Evolutionary conservation across 2,888 invertebrate species (phyloP).

Genomic region (Scaptomyza reducta): DNA sequence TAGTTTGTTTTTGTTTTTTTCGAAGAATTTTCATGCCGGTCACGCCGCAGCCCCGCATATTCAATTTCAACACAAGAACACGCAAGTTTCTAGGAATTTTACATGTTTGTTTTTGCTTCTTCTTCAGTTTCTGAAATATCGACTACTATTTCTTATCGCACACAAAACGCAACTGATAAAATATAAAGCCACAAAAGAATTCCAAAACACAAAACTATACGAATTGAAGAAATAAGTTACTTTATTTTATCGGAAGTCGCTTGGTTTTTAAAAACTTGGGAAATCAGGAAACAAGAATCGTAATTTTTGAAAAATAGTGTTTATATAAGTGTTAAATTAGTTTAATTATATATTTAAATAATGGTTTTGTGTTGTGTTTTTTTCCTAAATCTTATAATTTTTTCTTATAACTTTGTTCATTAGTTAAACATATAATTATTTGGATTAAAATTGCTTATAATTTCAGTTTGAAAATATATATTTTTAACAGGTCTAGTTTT

Average conservation of each 20-base stretch:
- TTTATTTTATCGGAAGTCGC: neutral
- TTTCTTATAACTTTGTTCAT: conserved; percentile 11
- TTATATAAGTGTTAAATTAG: no score
- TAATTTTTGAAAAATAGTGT: no score
- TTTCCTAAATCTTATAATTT: conserved; percentile 41
- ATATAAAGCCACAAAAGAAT: conserved; percentile 2
- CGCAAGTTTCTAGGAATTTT: conserved; percentile 38
- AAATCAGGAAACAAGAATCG: neutral
- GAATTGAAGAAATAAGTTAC: neutral
- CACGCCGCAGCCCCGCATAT: conserved; percentile 24
- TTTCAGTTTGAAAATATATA: no score
- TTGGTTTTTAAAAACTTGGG: no score
- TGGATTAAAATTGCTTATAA: no score
- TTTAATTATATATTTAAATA: neutral
- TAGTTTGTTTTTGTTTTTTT: conserved; percentile 1
- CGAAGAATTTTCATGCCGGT: conserved; percentile 22
- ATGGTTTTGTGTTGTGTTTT: neutral
- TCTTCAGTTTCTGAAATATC: neutral
- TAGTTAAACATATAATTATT: neutral
- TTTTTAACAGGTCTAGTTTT: no score
- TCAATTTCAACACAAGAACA: conserved; percentile 37
- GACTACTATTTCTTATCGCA: conserved; percentile 43
- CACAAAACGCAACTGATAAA: conserved; percentile 25
- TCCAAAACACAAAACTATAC: conserved; percentile 1
- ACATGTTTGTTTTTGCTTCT: conserved; percentile 15